Percentiles rank a stretch among this genome's conserved stretches.
Evolutionary conservation across 64 coral and sea anemone species (phyloP).

Genomic region (Actinia equina): DNA sequence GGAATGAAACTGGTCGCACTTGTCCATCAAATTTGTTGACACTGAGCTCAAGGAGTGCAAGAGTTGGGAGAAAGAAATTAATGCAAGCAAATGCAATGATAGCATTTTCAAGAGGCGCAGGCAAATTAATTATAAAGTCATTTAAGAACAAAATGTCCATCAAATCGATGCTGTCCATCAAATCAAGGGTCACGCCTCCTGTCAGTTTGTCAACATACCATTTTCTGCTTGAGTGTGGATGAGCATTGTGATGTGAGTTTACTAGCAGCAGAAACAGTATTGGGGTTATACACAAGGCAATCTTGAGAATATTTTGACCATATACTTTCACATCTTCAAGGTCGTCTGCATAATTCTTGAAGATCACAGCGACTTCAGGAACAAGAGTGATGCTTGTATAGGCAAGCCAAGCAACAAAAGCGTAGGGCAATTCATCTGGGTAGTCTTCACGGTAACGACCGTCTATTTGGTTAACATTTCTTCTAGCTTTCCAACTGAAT

Average conservation of each 20-base stretch:
- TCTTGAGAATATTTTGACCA: slow-evolving; percentile 83
- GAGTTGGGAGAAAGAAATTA: slow-evolving; percentile 86
- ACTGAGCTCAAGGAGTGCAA: slow-evolving; percentile 68
- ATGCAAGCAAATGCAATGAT: slow-evolving; percentile 96
- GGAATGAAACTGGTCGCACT: slow-evolving; percentile 43
- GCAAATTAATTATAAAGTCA: slow-evolving; percentile 43
- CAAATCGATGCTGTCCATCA: slow-evolving; percentile 94
- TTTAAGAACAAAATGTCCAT: slow-evolving; percentile 86
- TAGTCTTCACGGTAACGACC: slow-evolving; percentile 30
- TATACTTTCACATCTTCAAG: slow-evolving; percentile 75
- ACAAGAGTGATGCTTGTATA: slow-evolving; percentile 80
- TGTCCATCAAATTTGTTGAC: slow-evolving; percentile 73
- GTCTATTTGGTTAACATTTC: slow-evolving; percentile 39
- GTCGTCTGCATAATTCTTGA: slow-evolving; percentile 80
- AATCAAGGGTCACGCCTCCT: slow-evolving; percentile 72
- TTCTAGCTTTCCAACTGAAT: neutral
- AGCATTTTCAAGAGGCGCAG: slow-evolving; percentile 61
- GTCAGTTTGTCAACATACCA: slow-evolving; percentile 74
- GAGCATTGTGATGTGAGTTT: slow-evolving; percentile 77
- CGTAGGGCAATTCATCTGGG: slow-evolving; percentile 76
- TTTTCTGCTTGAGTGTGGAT: slow-evolving; percentile 51
- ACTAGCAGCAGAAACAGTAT: slow-evolving; percentile 74
- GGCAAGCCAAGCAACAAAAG: slow-evolving; percentile 84
- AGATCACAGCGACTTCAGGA: slow-evolving; percentile 79
- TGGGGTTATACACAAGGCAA: slow-evolving; percentile 79